Percentiles rank a stretch among this genome's conserved stretches.
Evolutionary conservation across 1,140 invertebrate species (phyloP).

Genomic region (Planococcus citri): DNA sequence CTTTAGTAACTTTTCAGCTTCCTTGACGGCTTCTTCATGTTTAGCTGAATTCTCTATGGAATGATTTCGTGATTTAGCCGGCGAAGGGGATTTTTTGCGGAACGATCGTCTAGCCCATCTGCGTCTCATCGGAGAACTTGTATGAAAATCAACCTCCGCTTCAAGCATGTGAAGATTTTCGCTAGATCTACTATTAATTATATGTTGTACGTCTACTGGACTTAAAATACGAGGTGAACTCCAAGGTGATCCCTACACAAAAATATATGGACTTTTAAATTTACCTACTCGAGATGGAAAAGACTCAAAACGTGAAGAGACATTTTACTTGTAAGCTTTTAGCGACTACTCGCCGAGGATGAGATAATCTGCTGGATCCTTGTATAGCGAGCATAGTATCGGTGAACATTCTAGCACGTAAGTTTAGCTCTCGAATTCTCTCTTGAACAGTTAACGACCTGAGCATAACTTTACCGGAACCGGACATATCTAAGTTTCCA

Average conservation of each 20-base stretch:
- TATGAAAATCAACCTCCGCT: conserved; percentile 23
- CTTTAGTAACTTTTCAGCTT: conserved; percentile 28
- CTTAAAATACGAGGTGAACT: conserved; percentile 41
- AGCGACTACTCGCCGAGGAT: conserved; percentile 32
- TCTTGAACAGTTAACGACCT: conserved; percentile 39
- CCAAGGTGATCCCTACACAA: conserved; percentile 39
- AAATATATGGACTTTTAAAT: conserved; percentile 4
- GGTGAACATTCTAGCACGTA: conserved; percentile 40
- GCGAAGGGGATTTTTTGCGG: conserved; percentile 26
- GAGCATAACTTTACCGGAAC: conserved; percentile 34
- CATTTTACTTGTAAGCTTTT: conserved; percentile 36
- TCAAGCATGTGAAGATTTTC: conserved; percentile 36
- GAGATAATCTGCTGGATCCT: conserved; percentile 24
- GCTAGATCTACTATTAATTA: conserved; percentile 38
- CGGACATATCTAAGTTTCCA: conserved; percentile 36
- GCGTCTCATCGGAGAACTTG: conserved; percentile 33
- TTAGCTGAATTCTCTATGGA: neutral
- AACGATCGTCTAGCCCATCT: conserved; percentile 33
- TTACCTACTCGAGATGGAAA: neutral
- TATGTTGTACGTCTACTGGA: conserved; percentile 39
- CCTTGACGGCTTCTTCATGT: neutral
- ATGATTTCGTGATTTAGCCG: conserved; percentile 10
- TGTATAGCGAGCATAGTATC: conserved; percentile 40
- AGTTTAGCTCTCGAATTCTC: conserved; percentile 40
- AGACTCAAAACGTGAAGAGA: no score